Base-by-base conservation (phyloP, 2,888 invertebrate species). In the Cyrtodaria siliqua region DNA sequence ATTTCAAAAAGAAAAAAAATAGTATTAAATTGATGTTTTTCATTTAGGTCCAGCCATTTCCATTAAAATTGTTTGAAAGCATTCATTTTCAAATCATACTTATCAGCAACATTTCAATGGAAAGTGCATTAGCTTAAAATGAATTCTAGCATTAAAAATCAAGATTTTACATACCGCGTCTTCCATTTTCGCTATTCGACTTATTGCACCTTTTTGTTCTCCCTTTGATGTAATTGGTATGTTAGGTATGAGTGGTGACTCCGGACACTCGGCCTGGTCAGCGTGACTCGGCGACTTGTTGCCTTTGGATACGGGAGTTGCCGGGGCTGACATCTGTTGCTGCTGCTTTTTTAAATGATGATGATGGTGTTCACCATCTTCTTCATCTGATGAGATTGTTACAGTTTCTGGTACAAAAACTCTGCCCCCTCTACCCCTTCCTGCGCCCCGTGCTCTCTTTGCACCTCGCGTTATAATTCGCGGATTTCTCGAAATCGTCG, bases 361-460 rank as follows among this genome's bases (percentile, higher is more conserved):
- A 33, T 33, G 33, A 33, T 33, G 33, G 12, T 33, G 33, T 26
- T 6, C 27, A 3, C 55, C 85, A 44, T 90, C 90, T 49, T 91
- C 92, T 68, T 92, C 92, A 80, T 91, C 92, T 14, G 91, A 91
- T 44, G 92, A 92, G 62, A 92, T 89, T 12, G 90, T 92, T 24
- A 92, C 87, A 6, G 90, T 91, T 61, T 90, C 92, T 92, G 78
- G 16, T 83, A 55, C 24, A 63, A 33, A 33, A 27, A 77, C 67
- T 42, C 66, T 53, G 24, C 75, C 47, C 18, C 74, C 75, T 40
- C 80, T 53, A 16, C 78, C 79, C 56, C 78, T 78, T 1, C 79
- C 77, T 12, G 79, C 57, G 2, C 82, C 81, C 24, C 81, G 60
- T 1, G 72, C 81, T 14, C 83, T 64, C 18, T 57, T 52, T 1